Evolutionary conservation across 53 echinoderm and acorn worm genomes (phyloP).

Genomic region (Holothuria leucospilota): DNA sequence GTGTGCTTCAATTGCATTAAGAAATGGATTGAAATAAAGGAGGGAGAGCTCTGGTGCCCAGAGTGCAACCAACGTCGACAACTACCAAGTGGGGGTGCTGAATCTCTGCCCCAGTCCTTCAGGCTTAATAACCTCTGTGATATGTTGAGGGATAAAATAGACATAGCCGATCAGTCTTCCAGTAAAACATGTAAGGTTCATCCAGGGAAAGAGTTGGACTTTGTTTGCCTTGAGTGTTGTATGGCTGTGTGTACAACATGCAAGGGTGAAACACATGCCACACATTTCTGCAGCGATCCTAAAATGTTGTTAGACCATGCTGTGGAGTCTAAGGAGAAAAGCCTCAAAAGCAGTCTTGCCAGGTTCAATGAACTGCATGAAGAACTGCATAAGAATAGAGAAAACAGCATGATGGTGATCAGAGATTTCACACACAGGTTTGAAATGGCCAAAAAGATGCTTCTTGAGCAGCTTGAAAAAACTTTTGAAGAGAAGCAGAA

Average conservation of each 20-base stretch:
- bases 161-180: neutral
- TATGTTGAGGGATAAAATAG: conserved; percentile 39
- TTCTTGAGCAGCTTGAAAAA: conserved; percentile 61
- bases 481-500: conserved; percentile 57
- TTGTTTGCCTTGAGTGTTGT: conserved; percentile 55
- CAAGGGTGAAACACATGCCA: conserved; percentile 13
- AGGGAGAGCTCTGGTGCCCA: conserved; percentile 48
- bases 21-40: conserved; percentile 39
- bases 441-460: conserved; percentile 58
- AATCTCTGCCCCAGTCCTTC: conserved; percentile 60
- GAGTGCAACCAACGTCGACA: conserved; percentile 52
- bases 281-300: conserved; percentile 36
- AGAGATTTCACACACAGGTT: conserved; percentile 51
- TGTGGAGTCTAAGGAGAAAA: conserved; percentile 34
- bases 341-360: conserved; percentile 16
- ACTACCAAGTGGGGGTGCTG: conserved; percentile 49
- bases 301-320: conserved; percentile 31
- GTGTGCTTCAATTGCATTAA: conserved; percentile 59
- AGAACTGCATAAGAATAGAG: conserved; percentile 21
- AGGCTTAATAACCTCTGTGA: conserved; percentile 46
- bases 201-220: conserved; percentile 36
- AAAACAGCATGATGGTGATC: conserved; percentile 31
- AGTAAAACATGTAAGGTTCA: conserved; percentile 47
- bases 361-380: conserved; percentile 31
- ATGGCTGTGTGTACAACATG: conserved; percentile 52